phyloP scores from a whole-genome alignment of 2,797 vertebrate species.

The Sciaenops ocellatus region DNA sequence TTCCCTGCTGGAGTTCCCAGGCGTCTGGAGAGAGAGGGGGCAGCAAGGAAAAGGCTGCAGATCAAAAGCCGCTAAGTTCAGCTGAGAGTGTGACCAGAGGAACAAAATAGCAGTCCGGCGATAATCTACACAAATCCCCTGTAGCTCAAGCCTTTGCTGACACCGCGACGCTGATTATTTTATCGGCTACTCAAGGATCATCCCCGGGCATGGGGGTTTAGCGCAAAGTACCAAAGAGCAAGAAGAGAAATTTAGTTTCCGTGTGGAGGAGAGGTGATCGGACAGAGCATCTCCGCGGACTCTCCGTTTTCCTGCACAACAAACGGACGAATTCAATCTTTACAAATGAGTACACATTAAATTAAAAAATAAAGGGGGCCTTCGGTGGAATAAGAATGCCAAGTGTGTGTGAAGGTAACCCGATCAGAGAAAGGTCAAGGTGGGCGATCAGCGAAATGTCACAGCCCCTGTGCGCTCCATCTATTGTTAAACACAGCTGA shows the following conservation, averaged over 20 bases:
- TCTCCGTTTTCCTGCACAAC: neutral
- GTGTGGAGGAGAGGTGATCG: slow-evolving; percentile 20
- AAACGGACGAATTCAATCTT: slow-evolving; percentile 12
- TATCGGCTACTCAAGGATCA: slow-evolving; percentile 77
- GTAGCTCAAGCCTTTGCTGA: slow-evolving; percentile 70
- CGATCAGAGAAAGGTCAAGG: slow-evolving; percentile 37
- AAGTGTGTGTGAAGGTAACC: slow-evolving; percentile 23
- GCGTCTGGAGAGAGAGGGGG: neutral
- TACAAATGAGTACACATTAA: slow-evolving; percentile 25
- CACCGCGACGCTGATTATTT: slow-evolving; percentile 75
- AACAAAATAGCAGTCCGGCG: slow-evolving; percentile 81
- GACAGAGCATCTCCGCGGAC: slow-evolving; percentile 31
- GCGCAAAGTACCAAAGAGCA: slow-evolving; percentile 51
- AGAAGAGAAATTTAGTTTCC: slow-evolving; percentile 33
- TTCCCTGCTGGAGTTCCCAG: slow-evolving; percentile 39
- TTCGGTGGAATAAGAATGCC: slow-evolving; percentile 5
- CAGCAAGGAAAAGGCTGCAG: slow-evolving; percentile 65
- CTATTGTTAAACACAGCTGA: slow-evolving; percentile 67
- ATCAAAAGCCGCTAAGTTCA: slow-evolving; percentile 69
- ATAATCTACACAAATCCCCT: slow-evolving; percentile 86
- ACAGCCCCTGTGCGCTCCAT: slow-evolving; percentile 55
- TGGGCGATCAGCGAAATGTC: slow-evolving; percentile 46
- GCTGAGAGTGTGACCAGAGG: slow-evolving; percentile 60
- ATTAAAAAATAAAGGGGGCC: slow-evolving; percentile 29
- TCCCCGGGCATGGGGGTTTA: slow-evolving; percentile 61